Evolutionary conservation across 2,113 vertebrate species (phyloP).

Genomic region (Ceyx margarethae): DNA sequence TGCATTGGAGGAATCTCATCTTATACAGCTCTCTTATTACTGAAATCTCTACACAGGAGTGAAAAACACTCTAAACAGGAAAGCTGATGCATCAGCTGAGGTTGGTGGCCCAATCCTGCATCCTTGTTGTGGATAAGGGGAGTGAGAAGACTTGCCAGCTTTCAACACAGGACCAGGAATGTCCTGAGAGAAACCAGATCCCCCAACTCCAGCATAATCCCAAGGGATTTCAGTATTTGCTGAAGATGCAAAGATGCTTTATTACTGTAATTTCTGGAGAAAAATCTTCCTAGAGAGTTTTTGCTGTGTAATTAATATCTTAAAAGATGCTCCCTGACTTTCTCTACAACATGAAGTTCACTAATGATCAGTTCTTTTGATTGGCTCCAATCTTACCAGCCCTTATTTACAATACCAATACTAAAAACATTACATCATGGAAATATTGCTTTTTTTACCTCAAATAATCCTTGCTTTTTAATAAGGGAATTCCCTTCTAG

Average conservation of each 20-base stretch:
- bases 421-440: not conserved
- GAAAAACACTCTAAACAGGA: not conserved
- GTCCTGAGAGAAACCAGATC: not conserved
- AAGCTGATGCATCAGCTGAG: not conserved
- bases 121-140: accelerated
- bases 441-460: conserved; percentile 75
- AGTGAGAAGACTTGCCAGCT: not conserved
- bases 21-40: not conserved
- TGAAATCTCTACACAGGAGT: not conserved
- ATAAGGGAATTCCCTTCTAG: conserved; percentile 88
- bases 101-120: not conserved
- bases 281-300: not conserved
- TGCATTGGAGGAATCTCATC: not conserved
- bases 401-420: not conserved
- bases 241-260: not conserved
- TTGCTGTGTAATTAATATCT: not conserved
- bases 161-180: not conserved
- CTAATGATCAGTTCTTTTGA: not conserved
- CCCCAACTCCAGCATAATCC: not conserved
- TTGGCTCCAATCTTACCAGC: not conserved
- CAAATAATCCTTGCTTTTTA: conserved; percentile 97
- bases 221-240: not conserved
- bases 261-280: not conserved
- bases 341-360: not conserved
- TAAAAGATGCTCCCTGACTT: not conserved